Percentiles rank a stretch among this genome's conserved stretches.
phyloP scores from a whole-genome alignment of 2,797 vertebrate genomes.

The Lycodopsis pacificus region DNA sequence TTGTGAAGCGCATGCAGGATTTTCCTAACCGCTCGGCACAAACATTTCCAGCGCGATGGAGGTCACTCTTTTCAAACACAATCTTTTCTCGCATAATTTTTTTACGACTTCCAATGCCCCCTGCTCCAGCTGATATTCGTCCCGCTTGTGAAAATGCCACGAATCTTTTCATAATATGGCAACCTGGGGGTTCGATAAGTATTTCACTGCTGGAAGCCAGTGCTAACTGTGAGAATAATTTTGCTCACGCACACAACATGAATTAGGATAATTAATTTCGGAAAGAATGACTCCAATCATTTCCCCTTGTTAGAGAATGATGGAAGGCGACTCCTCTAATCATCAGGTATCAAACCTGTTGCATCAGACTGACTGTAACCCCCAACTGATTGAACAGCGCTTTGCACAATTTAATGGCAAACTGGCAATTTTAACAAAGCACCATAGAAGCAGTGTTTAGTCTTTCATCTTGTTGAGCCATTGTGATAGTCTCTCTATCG shows the following conservation, averaged over 20 bases:
- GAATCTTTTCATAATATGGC: constrained; percentile 32
- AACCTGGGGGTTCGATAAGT: constrained; percentile 39
- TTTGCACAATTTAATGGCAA: not conserved
- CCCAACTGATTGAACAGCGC: constrained; percentile 3
- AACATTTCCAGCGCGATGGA: constrained; percentile 36
- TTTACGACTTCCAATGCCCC: constrained; percentile 18
- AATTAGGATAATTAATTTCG: constrained; percentile 34
- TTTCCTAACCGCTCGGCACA: constrained; percentile 21
- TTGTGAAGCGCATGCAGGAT: constrained; percentile 38
- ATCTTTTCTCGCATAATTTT: constrained; percentile 47
- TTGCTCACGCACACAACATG: constrained; percentile 13
- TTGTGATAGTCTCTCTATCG: constrained; percentile 43
- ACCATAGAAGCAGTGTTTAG: not conserved
- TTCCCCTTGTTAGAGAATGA: constrained; percentile 26
- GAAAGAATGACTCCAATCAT: constrained; percentile 24
- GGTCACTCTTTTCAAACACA: constrained; percentile 62
- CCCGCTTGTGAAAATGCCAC: constrained; percentile 60
- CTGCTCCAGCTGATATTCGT: constrained; percentile 28
- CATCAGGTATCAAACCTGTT: constrained; percentile 85
- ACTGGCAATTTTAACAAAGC: not conserved
- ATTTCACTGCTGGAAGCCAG: constrained; percentile 16
- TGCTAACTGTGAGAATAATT: constrained; percentile 7
- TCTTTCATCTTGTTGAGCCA: constrained; percentile 47
- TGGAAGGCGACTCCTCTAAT: constrained; percentile 32
- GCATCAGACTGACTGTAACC: constrained; percentile 39